Evolutionary conservation across 2,888 invertebrate species (phyloP).

Genomic region (Timandra comae): DNA sequence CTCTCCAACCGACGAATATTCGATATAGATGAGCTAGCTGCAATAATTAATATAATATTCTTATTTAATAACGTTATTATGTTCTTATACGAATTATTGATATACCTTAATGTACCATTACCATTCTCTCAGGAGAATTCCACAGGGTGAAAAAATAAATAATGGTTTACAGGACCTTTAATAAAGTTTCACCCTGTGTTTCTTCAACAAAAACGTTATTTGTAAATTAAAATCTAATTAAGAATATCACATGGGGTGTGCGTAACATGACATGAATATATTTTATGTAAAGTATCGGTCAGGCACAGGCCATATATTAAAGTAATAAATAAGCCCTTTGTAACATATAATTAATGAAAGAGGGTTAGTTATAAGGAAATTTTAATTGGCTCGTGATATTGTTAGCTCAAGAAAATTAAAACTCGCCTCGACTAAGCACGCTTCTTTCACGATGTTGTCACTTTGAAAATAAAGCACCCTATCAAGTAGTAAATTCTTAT

Average conservation of each 20-base stretch:
- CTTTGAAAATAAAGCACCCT: conserved; percentile 18
- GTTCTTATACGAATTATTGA: conserved; percentile 48
- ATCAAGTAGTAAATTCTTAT: no score
- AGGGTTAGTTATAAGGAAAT: conserved; percentile 36
- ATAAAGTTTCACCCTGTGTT: not conserved
- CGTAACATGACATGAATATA: conserved; percentile 7
- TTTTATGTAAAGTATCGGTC: conserved; percentile 10
- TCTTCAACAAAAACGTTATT: no score
- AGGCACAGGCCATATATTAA: conserved; percentile 25
- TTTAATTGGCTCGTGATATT: conserved; percentile 57
- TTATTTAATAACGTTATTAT: conserved; percentile 45
- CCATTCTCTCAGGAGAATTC: conserved; percentile 4
- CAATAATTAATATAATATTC: conserved; percentile 44
- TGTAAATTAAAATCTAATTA: not conserved
- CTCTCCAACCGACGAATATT: conserved; percentile 43
- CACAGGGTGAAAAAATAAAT: conserved; percentile 7
- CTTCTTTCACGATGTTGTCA: conserved; percentile 23
- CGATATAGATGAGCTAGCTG: conserved; percentile 32
- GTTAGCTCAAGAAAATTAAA: conserved; percentile 47
- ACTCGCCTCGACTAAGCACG: conserved; percentile 27
- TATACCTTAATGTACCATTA: conserved; percentile 13
- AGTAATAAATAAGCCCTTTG: conserved; percentile 38
- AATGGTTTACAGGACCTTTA: conserved; percentile 2
- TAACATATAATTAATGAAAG: conserved; percentile 41
- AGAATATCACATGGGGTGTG: conserved; percentile 2